A percentile compares a stretch with the other conserved stretches of the same genome.
Conservation (phyloP, 2,888 invertebrate species). For the Caenorhabditis angaria region DNA sequence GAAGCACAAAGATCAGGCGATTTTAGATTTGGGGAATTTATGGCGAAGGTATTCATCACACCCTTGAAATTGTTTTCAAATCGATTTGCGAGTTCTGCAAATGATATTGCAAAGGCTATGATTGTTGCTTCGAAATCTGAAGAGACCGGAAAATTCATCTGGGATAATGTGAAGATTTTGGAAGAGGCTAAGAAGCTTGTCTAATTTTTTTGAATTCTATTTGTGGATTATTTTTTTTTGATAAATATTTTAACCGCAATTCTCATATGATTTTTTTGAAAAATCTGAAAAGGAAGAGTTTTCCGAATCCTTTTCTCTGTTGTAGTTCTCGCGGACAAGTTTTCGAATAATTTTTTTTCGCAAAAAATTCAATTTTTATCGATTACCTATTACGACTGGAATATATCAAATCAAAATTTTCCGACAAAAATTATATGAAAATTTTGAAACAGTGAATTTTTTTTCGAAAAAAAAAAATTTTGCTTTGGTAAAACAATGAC, state of each 20-base stretch:
- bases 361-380: not conserved
- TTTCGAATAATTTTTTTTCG: no score
- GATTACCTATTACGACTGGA: not conserved
- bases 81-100: conserved; percentile 37
- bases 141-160: conserved; percentile 29
- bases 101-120: conserved; percentile 51
- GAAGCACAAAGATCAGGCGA: conserved; percentile 38
- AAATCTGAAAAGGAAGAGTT: no score
- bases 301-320: no score
- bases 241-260: no score
- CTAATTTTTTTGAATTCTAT: no score
- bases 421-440: not conserved
- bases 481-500: no score
- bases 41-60: conserved; percentile 26
- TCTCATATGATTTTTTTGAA: no score
- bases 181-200: conserved; percentile 43
- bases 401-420: not conserved
- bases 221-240: no score
- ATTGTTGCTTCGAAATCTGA: conserved; percentile 34
- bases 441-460: not conserved
- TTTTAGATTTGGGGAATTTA: conserved; percentile 36
- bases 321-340: no score
- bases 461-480: no score
- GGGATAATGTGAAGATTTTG: conserved; percentile 43
- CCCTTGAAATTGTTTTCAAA: conserved; percentile 43